Conservation (phyloP, 2,888 invertebrate species). For the Ctena decussata region DNA sequence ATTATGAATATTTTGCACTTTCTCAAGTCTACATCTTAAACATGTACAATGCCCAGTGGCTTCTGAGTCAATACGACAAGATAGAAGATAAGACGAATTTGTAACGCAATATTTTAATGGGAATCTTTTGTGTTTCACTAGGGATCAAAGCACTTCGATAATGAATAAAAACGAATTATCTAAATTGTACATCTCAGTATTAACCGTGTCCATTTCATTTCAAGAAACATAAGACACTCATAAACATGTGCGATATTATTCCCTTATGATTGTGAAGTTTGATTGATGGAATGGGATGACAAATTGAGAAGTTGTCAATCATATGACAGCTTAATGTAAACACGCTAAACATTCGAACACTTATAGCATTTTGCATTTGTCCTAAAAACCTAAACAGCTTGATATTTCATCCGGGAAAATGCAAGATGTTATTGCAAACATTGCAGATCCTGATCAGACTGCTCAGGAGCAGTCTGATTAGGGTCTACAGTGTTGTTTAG, state of each 20-base stretch:
- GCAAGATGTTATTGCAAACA: no score
- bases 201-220: conserved; percentile 16
- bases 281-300: background rate
- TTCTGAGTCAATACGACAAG: background rate
- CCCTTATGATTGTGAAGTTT: conserved; percentile 6
- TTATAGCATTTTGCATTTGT: no score
- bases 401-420: no score
- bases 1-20: no score
- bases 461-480: no score
- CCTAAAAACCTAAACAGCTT: no score
- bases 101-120: conserved; percentile 1
- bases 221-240: conserved; percentile 22
- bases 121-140: background rate
- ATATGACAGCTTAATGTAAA: no score
- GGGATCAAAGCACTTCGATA: conserved; percentile 18
- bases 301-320: conserved; percentile 10
- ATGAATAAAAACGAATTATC: conserved; percentile 31
- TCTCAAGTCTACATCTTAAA: no score
- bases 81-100: background rate
- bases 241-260: conserved; percentile 11
- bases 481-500: no score
- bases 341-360: no score
- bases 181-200: conserved; percentile 33
- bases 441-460: no score
- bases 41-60: no score